Base-by-base conservation (phyloP, 1,140 invertebrate species). In the Harlomillsia oculata region DNA sequence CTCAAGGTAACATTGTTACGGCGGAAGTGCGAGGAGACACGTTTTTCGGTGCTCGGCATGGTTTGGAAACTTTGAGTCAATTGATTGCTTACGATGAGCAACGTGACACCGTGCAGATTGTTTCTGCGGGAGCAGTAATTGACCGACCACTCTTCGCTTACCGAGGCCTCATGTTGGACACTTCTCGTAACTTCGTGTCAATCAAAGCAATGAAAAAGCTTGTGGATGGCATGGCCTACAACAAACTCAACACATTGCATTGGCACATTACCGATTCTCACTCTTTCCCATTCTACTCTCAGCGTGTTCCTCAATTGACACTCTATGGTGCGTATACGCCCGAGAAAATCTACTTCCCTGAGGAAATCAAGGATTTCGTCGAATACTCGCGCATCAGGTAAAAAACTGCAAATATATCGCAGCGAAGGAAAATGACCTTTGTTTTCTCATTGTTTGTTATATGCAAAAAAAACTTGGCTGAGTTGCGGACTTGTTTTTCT, bases 221-320 rank as follows among this genome's bases (percentile, higher is more conserved):
- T 13, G 55, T 72, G n/a, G 70, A 71, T 49, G 70, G 63, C 13
- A 71, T 72, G 70, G 53, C 68, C 11, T 68, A 68, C 59, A 69
- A 68, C 49, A 72, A 72, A 52, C 60, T 72, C 2, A 72, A 72
- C 54, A 67, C 67, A 9, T 63, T 72, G 32, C 71, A 72, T 51
- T 70, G 69, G 69, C 71, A 72, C 56, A 67, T 72, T 34, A 71
- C 69, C 5, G 71, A 72, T 55, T 65, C 69, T 8, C 71, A 72
- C 48, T 69, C 67, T 36, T 72, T 72, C 66, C 70, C 71, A 18
- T 68, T 72, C 43, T 66, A 67, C 43, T 66, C 69, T 9, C 55
- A 66, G 18, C 59, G 60, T 39, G 64, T 69, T 5, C 71, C 71
- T 14, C 63, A 70, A 36, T 56, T 72, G 56, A 64, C 69, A n/a